These are phyloP conservation scores for Cryptus viduatorius DNA, from an alignment of 2,888 invertebrate genomes.

Conservation along the genomic window DNA sequence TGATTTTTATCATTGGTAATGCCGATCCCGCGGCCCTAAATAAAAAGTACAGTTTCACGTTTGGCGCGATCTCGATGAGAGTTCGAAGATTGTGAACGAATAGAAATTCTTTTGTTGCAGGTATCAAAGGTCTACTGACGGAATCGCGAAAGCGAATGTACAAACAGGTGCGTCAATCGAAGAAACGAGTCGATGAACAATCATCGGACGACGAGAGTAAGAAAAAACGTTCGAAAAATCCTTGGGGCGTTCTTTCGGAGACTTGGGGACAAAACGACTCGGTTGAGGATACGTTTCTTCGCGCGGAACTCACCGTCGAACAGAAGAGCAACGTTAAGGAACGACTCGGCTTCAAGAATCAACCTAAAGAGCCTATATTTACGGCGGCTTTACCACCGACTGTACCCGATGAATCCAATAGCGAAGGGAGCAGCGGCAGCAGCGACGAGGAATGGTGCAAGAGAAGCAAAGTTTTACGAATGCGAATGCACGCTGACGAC, in stretches of 20 bases:
- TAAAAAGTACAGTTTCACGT: too few species aligned
- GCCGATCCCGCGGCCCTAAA: too few species aligned
- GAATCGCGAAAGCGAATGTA: constrained; percentile 84
- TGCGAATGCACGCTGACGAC: constrained; percentile 96
- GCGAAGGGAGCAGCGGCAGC: constrained; percentile 84
- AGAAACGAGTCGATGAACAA: constrained; percentile 60
- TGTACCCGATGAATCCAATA: constrained; percentile 80
- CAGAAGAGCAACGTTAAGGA: constrained; percentile 76
- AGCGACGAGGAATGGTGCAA: constrained; percentile 87
- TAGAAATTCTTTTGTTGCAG: constrained; percentile 71
- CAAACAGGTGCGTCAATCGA: constrained; percentile 75
- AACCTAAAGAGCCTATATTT: constrained; percentile 30
- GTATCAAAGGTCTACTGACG: constrained; percentile 85
- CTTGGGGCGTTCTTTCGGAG: constrained; percentile 90
- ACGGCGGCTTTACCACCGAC: constrained; percentile 27
- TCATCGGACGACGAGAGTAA: constrained; percentile 58
- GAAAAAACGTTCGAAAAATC: constrained; percentile 86
- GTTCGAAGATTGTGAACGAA: too few species aligned
- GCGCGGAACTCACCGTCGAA: constrained; percentile 77
- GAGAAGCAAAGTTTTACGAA: constrained; percentile 89
- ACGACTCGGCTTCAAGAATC: constrained; percentile 75
- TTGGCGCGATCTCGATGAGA: too few species aligned
- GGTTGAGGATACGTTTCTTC: constrained; percentile 86
- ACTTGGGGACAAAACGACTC: constrained; percentile 90
- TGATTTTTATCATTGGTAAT: too few species aligned